Evolutionary conservation across 2,888 invertebrate species (phyloP).

Genomic region (Polydrusus pterygomalis): DNA sequence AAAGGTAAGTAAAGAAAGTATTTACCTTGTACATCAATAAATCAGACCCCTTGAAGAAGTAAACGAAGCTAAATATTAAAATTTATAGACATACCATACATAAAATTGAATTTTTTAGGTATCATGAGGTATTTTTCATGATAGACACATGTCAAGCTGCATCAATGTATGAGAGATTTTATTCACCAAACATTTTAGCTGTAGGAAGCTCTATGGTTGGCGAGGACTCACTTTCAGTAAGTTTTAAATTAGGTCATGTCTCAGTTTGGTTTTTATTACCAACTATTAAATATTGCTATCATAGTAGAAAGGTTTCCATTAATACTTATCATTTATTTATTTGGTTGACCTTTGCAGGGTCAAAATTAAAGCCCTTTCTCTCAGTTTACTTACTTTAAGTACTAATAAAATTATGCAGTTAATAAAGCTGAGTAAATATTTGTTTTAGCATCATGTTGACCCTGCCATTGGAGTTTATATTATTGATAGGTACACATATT

Average conservation of each 20-base stretch:
- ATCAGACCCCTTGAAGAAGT: too few relatives aligned
- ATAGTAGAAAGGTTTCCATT: too few relatives aligned
- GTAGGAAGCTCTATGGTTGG: conserved; percentile 98
- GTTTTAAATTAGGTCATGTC: neutral
- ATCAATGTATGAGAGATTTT: conserved; percentile 98
- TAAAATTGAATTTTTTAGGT: conserved; percentile 75
- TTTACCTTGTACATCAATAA: too few relatives aligned
- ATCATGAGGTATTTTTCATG: conserved; percentile 98
- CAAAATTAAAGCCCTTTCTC: too few relatives aligned
- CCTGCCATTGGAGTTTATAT: conserved; percentile 99
- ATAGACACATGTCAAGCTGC: conserved; percentile 99
- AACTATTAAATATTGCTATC: too few relatives aligned
- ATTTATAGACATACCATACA: too few relatives aligned
- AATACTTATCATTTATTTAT: too few relatives aligned
- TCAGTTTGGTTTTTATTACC: neutral
- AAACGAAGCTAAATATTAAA: too few relatives aligned
- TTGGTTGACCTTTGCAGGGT: too few relatives aligned
- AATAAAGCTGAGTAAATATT: neutral
- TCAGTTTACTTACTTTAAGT: too few relatives aligned
- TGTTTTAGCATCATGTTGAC: conserved; percentile 96
- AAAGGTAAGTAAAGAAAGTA: conserved; percentile 77
- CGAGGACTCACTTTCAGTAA: conserved; percentile 97
- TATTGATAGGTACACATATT: conserved; percentile 98
- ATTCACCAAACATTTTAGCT: conserved; percentile 97
- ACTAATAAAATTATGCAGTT: too few relatives aligned